Evolutionary conservation across 2,797 vertebrate genomes (phyloP).

Genomic region (Limnodromus scolopaceus): DNA sequence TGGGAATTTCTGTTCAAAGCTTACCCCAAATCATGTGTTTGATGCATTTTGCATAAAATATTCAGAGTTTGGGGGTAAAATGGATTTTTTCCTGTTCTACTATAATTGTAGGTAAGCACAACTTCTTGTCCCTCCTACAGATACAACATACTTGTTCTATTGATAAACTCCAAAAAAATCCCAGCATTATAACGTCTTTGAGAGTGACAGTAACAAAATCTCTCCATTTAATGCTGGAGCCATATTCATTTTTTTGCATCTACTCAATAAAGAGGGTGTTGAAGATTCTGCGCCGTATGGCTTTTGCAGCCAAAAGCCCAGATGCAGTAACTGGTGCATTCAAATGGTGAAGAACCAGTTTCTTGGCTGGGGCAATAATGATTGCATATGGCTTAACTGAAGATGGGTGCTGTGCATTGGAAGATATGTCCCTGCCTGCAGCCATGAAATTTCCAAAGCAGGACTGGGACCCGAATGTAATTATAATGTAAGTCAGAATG

Average conservation of each 20-base stretch:
- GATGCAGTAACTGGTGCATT: neutral
- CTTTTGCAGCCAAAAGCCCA: neutral
- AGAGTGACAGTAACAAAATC: neutral
- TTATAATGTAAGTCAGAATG: neutral
- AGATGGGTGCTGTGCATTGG: neutral
- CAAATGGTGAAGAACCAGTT: neutral
- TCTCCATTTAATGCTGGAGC: neutral
- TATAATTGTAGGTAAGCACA: neutral
- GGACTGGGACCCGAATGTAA: neutral
- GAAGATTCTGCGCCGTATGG: neutral
- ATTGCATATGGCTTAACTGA: neutral
- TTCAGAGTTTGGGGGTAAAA: neutral
- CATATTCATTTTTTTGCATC: neutral
- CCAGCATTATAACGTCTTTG: neutral
- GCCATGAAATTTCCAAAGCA: slow-evolving; percentile 8
- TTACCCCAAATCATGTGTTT: neutral
- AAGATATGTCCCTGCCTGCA: neutral
- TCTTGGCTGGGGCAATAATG: neutral
- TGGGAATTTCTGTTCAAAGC: neutral
- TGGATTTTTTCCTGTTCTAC: neutral
- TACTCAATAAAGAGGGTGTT: neutral
- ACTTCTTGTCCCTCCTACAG: neutral
- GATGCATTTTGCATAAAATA: neutral
- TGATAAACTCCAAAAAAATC: neutral
- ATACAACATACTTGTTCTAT: neutral